These are phyloP conservation scores for Lethrus apterus DNA, from an alignment of 1,140 invertebrate species.

Conservation along the genomic window DNA sequence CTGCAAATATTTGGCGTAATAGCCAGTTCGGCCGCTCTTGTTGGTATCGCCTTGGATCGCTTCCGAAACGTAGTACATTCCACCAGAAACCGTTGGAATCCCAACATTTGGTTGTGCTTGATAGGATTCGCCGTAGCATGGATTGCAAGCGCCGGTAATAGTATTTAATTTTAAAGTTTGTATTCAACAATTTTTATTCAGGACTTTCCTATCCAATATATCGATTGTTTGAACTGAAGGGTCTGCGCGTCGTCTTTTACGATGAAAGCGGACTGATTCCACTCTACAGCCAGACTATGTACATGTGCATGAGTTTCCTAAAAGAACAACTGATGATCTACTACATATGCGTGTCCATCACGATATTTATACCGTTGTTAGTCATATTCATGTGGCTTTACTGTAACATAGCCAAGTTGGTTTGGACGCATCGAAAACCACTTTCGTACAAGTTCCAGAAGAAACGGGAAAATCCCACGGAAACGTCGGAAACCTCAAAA, in stretches of 20 bases:
- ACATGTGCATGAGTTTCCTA: conserved; percentile 32
- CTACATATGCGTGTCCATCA: conserved; percentile 38
- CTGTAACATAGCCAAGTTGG: conserved; percentile 44
- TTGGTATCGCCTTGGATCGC: conserved; percentile 48
- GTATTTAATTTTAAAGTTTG: not conserved
- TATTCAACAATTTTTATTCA: conserved; percentile 23
- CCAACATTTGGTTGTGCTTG: conserved; percentile 30
- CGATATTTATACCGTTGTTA: conserved; percentile 48
- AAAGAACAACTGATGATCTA: conserved; percentile 39
- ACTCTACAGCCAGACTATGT: conserved; percentile 7
- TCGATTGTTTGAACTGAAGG: conserved; percentile 24
- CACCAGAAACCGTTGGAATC: conserved; percentile 41
- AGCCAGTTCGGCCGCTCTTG: conserved; percentile 45
- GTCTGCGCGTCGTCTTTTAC: conserved; percentile 15
- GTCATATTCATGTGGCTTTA: conserved; percentile 48
- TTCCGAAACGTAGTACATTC: conserved; percentile 43
- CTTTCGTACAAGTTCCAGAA: conserved; percentile 16
- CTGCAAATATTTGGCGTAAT: conserved; percentile 44
- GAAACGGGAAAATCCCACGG: conserved; percentile 16
- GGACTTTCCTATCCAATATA: conserved; percentile 32
- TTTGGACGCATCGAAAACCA: conserved; percentile 42
- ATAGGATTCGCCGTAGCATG: conserved; percentile 34
- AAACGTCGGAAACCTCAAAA: conserved; percentile 18
- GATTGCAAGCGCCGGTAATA: conserved; percentile 35
- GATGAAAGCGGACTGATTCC: conserved; percentile 19